Evolutionary conservation across 2,888 invertebrate species (phyloP), one percentile per base, ranked within the genome.

Genomic region (Azorinus chamasolen): DNA sequence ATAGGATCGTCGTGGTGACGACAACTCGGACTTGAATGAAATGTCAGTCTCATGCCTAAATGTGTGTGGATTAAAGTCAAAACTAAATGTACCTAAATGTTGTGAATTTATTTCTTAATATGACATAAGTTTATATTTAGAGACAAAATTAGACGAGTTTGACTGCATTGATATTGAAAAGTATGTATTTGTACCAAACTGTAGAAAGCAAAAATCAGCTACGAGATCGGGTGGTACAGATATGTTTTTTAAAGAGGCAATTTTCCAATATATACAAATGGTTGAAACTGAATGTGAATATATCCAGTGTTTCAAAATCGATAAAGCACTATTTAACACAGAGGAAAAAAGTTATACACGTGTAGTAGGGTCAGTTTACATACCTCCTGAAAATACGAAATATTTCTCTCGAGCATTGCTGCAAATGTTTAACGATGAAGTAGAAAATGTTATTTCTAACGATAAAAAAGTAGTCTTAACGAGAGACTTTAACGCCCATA

Each of bases 261-360:
- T n/a, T n/a, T n/a, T n/a, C n/a, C n/a, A n/a, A n/a, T n/a, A n/a
- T n/a, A n/a, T n/a, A n/a, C n/a, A n/a, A n/a, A n/a, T n/a, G n/a
- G n/a, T 51, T 22, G 51, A 51, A 51, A 18, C 51, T 24, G 51
- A 51, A 10, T 51, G 51, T 51, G 51, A 51, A 8, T 51, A 51
- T 51, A 25, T 51, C 51, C 51, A 51, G 51, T 51, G 51, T 20
- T 22, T 51, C 24, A 51, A 51, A 22, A 8, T 51, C 10, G 12
- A 16, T 22, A 51, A 22, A 51, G 5, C 4, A 24, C 24, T 51
- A 25, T 25, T 51, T 10, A 22, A 51, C 24, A 22, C 22, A 8
- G 24, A 51, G 5, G 51, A 51, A 51, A 22, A 24, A n/a, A n/a
- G n/a, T n/a, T n/a, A n/a, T n/a, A n/a, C n/a, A 22, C 3, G 20